Evolutionary conservation across 2,797 vertebrate genomes (phyloP).

Genomic region (Pipistrellus kuhlii): DNA sequence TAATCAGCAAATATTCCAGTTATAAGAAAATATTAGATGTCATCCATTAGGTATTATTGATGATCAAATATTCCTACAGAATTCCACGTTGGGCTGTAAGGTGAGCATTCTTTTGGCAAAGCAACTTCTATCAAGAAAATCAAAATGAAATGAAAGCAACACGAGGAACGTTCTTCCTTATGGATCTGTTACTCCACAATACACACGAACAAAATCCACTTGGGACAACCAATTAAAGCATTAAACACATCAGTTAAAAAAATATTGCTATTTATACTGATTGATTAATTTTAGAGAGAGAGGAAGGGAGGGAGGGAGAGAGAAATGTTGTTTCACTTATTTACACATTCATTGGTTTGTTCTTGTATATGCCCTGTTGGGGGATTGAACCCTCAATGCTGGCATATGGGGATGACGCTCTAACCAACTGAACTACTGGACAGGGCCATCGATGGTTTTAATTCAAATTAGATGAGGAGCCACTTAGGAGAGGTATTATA

Average conservation of each 20-base stretch:
- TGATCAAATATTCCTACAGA: not conserved
- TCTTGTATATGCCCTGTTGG: not conserved
- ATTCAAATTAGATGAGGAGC: not conserved
- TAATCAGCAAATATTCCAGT: not conserved
- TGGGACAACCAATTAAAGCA: not conserved
- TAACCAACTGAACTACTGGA: not conserved
- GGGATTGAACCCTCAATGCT: not conserved
- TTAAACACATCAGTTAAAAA: not conserved
- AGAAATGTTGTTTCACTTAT: not conserved
- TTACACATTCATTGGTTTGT: not conserved
- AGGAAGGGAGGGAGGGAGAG: not conserved
- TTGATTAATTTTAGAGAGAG: not conserved
- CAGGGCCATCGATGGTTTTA: not conserved
- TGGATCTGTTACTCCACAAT: not conserved
- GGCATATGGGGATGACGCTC: not conserved
- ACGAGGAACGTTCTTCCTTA: not conserved
- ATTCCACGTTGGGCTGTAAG: constrained; percentile 5
- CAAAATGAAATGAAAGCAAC: not conserved
- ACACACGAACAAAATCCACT: not conserved
- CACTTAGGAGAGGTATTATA: not conserved
- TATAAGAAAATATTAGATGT: not conserved
- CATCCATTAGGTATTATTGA: not conserved
- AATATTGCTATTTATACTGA: not conserved
- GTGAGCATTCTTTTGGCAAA: constrained; percentile 16
- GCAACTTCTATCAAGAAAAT: not conserved